Percentiles rank a stretch among this genome's conserved stretches.
phyloP scores from a whole-genome alignment of 2,113 vertebrate species.

The Orientallactaga bullata region DNA sequence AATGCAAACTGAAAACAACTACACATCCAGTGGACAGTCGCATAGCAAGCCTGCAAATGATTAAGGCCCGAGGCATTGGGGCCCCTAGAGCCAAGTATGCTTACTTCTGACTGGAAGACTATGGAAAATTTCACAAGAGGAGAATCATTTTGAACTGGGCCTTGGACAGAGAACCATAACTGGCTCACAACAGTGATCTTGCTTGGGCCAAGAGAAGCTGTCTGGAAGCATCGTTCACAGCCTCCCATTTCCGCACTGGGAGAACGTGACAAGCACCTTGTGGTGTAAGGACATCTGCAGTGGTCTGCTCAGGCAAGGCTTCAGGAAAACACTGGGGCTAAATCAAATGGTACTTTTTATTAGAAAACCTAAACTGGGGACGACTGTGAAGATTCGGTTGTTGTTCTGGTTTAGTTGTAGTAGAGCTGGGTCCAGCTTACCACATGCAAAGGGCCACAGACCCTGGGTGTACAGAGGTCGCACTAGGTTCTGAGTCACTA shows the following conservation, averaged over 20 bases:
- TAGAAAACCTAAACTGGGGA: neutral
- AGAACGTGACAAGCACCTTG: neutral
- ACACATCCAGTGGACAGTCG: neutral
- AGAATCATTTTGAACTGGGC: neutral
- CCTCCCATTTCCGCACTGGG: neutral
- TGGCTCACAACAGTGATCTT: too few species aligned
- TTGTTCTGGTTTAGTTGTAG: accelerated
- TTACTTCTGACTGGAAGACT: too few species aligned
- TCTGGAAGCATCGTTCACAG: neutral
- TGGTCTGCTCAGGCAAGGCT: neutral
- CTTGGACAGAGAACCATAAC: neutral
- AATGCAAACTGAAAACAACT: accelerated
- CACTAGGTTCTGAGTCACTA: neutral
- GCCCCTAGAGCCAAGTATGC: accelerated
- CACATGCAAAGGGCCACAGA: accelerated
- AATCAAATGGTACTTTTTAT: neutral
- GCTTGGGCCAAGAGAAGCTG: neutral
- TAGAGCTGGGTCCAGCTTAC: neutral
- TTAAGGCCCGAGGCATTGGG: neutral
- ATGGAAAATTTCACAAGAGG: neutral
- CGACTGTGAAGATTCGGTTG: accelerated
- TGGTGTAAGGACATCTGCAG: neutral
- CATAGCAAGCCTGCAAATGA: accelerated
- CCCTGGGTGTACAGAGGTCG: accelerated
- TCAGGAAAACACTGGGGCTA: neutral